Percentiles rank a stretch among this genome's conserved stretches.
Evolutionary conservation across 2,113 vertebrate species (phyloP).

Genomic region (Falcunculus frontatus): DNA sequence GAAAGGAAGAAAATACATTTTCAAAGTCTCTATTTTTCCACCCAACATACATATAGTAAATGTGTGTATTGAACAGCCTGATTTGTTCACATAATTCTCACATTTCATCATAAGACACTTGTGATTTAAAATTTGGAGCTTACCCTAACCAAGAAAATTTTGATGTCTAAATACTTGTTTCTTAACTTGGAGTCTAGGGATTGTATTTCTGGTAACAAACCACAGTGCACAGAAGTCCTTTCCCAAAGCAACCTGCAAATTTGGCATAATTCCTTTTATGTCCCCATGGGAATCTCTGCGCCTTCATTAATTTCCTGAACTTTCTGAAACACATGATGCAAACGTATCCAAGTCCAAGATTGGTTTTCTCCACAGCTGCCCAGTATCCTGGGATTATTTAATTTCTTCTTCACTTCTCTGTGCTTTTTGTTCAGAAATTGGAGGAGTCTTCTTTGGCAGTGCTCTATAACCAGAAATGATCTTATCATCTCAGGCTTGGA

Average conservation of each 20-base stretch:
- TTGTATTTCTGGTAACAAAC: not conserved
- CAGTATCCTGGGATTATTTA: not conserved
- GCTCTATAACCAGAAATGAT: not conserved
- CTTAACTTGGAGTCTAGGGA: not conserved
- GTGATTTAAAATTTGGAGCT: not conserved
- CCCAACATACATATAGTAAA: not conserved
- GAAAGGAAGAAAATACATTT: not conserved
- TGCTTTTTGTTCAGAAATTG: not conserved
- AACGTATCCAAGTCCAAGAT: not conserved
- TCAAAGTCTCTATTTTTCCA: not conserved
- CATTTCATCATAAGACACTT: not conserved
- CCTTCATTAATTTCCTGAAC: not conserved
- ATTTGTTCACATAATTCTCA: not conserved
- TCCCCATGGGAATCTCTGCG: not conserved
- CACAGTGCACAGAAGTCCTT: not conserved
- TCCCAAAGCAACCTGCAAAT: not conserved
- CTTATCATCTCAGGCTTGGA: not conserved
- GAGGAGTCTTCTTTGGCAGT: not conserved
- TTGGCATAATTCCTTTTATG: not conserved
- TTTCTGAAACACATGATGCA: not conserved
- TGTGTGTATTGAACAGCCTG: not conserved
- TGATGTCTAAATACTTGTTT: not conserved
- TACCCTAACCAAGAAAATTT: not conserved
- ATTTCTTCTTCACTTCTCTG: not conserved
- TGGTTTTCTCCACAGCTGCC: not conserved